Base-by-base conservation (phyloP, 2,888 invertebrate species). In the Scelioninae gen. 1 region DNA sequence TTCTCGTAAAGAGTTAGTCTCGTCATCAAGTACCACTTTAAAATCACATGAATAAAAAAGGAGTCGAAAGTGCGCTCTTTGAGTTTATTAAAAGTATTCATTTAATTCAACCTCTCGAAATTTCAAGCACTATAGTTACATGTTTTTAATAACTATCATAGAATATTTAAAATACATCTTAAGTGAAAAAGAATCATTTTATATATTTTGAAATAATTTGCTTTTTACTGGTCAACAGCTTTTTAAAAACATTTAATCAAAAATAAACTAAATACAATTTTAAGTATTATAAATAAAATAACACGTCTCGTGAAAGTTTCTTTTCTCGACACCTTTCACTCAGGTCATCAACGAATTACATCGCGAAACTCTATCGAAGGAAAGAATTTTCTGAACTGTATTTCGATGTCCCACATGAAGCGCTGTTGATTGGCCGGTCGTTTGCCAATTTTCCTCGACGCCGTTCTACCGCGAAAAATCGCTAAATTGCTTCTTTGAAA, bases 401-500 rank as follows among this genome's bases (percentile, higher is more conserved):
- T 84, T 85, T 85, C 87, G 88, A 88, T 85, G 83, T 85, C 85
- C 88, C 88, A 88, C 86, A 90, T 92, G 91, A 92, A 92, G 87
- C 90, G 90, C 89, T 88, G 90, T 89, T 92, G 92, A 92, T 92
- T 92, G 92, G 90, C 91, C 88, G 87, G 87, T 90, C 89, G 89
- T 89, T 89, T 88, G 89, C 85, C 91, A 92, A 92, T 92, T 92
- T 91, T 88, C 91, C 86, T 87, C 85, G 72, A 83, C 88, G 88
- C 84, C 86, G 89, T 87, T 88, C 86, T 86, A 85, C 88, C 88
- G 88, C 89, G 90, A 89, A 90, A 91, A 90, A 90, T 91, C 88
- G 87, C 88, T 88, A 90, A 92, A 92, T 92, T 92, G 91, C 90
- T 90, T 90, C 91, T 92, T 92, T 91, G 89, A 91, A 90, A 90